Base-by-base conservation (phyloP, 2,888 invertebrate species). In the Hyposoter didymator region DNA sequence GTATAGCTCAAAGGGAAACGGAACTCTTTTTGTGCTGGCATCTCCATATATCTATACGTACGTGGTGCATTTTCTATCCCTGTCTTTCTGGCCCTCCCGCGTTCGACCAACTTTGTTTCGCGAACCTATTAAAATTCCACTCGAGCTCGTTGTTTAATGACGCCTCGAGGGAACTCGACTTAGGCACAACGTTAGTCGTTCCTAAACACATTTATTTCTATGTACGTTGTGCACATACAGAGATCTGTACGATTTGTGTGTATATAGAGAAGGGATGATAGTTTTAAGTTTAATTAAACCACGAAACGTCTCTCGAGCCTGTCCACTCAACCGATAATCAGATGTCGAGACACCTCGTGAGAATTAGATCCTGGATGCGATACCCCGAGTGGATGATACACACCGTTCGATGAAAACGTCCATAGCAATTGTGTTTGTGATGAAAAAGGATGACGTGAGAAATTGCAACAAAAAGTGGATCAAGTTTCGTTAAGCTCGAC, bases 271-370 rank as follows among this genome's bases (percentile, higher is more conserved):
- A 84, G 83, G 73, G 87, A 87, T 87, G 90, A 90, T 90, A 90
- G 89, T 89, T 90, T 89, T 89, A 90, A 90, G 90, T 90, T 90
- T 90, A 90, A 90, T 90, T 90, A 90, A 90, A 90, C 88, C 75
- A 81, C 83, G 76, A 52, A 66, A 78, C 62, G 45, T 32, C 69
- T 62, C 80, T 75, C 59, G 28, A 52, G 62, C 64, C 49, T 39
- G 14, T 5, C 76, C 39, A 47, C 78, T 70, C 70, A 78, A 78
- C 73, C 79, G 82, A 84, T 82, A 84, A 84, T 82, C 84, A 84
- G 79, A 82, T 80, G 82, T 62, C 73, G 69, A 72, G 78, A 45
- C 59, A 28, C 59, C 39, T 47, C 49, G 43, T 52, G 59, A 72
- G 62, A 49, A 82, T 73, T 64, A 78, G 69, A 80, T 74, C 64